These are phyloP conservation scores for Pediacus dermestoides DNA, from an alignment of 2,888 invertebrate genomes.

Conservation along the genomic window DNA sequence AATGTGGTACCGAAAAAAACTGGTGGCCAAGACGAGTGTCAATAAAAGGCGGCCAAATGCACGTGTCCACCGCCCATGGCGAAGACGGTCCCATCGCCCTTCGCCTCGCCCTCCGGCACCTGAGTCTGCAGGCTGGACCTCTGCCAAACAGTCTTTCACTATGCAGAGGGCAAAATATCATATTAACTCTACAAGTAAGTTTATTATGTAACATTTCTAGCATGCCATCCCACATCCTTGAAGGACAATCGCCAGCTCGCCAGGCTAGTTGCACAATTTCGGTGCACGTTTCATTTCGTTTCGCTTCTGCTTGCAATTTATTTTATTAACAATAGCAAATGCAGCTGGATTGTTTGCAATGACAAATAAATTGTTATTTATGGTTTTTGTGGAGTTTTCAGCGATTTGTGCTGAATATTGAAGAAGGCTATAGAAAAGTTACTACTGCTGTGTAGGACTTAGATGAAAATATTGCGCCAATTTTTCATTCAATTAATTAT, in stretches of 20 bases:
- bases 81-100: constrained; percentile 25
- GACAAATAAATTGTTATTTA: too few species aligned
- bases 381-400: too few species aligned
- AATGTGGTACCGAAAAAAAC: constrained; percentile 44
- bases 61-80: constrained; percentile 44
- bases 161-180: constrained; percentile 42
- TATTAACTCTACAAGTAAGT: constrained; percentile 47
- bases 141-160: constrained; percentile 45
- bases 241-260: constrained; percentile 7
- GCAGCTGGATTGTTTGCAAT: too few species aligned
- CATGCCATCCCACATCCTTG: constrained; percentile 17
- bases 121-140: constrained; percentile 47
- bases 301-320: too few species aligned
- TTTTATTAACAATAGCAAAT: too few species aligned
- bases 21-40: constrained; percentile 59
- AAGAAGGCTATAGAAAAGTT: too few species aligned
- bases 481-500: too few species aligned
- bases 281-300: too few species aligned
- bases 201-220: constrained; percentile 30
- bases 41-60: constrained; percentile 54
- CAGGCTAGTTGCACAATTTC: too few species aligned
- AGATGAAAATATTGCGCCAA: too few species aligned
- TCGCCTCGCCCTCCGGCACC: constrained; percentile 44
- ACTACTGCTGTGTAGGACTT: too few species aligned
- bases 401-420: too few species aligned